Percentiles rank a stretch among this genome's conserved stretches.
phyloP scores from a whole-genome alignment of 2,113 vertebrate species.

The Scatophagus argus region DNA sequence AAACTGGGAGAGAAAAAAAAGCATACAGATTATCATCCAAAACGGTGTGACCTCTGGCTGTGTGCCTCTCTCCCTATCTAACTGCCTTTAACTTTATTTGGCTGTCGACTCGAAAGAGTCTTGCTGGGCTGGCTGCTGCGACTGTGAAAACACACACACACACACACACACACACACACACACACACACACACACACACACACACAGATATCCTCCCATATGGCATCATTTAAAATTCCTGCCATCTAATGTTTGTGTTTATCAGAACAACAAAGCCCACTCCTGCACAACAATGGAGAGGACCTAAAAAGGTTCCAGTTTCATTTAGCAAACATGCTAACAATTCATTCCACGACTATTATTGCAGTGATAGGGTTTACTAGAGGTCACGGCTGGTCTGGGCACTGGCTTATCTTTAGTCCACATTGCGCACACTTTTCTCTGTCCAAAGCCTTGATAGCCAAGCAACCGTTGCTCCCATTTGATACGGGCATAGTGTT shows the following conservation, averaged over 20 bases:
- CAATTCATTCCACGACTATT: conserved; percentile 62
- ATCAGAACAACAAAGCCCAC: conserved; percentile 73
- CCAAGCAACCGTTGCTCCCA: conserved; percentile 17
- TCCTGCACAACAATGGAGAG: conserved; percentile 44
- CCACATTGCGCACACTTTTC: conserved; percentile 54
- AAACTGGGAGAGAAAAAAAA: conserved; percentile 34
- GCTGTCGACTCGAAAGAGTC: conserved; percentile 74
- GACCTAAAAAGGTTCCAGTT: conserved; percentile 40
- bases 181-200: not conserved
- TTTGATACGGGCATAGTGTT: conserved; percentile 50
- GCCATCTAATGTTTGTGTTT: conserved; percentile 79
- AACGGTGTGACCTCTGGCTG: conserved; percentile 66
- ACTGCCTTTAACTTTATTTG: conserved; percentile 79
- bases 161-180: conserved; percentile 15
- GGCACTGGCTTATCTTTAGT: conserved; percentile 71
- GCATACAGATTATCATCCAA: conserved; percentile 70
- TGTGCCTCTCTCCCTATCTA: conserved; percentile 57
- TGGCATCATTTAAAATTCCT: conserved; percentile 77
- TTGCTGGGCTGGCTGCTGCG: conserved; percentile 58
- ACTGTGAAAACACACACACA: conserved; percentile 19
- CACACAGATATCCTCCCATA: conserved; percentile 63
- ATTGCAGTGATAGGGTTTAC: conserved; percentile 53
- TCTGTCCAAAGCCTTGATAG: conserved; percentile 63
- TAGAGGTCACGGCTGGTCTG: conserved; percentile 48
- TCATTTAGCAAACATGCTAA: conserved; percentile 72